Base-by-base conservation (phyloP, 2,888 invertebrate species). In the Sympetrum striolatum region DNA sequence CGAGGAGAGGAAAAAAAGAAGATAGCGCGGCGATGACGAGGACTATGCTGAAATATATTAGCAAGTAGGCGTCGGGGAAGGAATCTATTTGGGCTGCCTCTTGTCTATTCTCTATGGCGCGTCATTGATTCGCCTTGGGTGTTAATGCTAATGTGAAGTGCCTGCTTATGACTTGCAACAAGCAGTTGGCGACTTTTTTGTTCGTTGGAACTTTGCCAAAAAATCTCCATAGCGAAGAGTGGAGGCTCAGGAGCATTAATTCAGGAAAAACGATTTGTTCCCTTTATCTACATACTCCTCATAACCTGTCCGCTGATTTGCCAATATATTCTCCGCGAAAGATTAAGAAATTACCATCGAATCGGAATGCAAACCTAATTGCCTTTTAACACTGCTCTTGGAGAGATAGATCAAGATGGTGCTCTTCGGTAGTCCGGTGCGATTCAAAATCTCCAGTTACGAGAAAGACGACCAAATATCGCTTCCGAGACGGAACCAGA, bases 131-230 rank as follows among this genome's bases (percentile, higher is more conserved):
- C 82, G 82, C 82, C 82, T 58, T 58, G 82, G 58, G 82, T 44
- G 82, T 60, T 64, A 64, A 86, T 86, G 86, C 86, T 60, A 86
- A 86, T 86, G 25, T 86, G 60, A 86, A 86, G 60, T 60, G 86
- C 86, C 22, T 86, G 82, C 58, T 60, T 25, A 37, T 35, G 60
- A 31, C 86, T 35, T 60, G 58, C 37, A 73, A 31, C 73, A 73
- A 73, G 73, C 25, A 31, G 12, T 31, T 73, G 31, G 73, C 73
- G 73, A 31, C 73, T 73, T 73, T 73, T 31, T 73, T 73, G 25
- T 31, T 25, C 6, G 25, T 31, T 73, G 73, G 73, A 73, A 73
- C 73, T 73, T 73, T 31, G 73, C 73, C 73, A 73, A 73, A 25
- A 31, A 31, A 73, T 73, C 73, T 73, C 73, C 31, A 25, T 73